phyloP scores from a whole-genome alignment of 2,797 vertebrate genomes.

The Garrulus glandarius region DNA sequence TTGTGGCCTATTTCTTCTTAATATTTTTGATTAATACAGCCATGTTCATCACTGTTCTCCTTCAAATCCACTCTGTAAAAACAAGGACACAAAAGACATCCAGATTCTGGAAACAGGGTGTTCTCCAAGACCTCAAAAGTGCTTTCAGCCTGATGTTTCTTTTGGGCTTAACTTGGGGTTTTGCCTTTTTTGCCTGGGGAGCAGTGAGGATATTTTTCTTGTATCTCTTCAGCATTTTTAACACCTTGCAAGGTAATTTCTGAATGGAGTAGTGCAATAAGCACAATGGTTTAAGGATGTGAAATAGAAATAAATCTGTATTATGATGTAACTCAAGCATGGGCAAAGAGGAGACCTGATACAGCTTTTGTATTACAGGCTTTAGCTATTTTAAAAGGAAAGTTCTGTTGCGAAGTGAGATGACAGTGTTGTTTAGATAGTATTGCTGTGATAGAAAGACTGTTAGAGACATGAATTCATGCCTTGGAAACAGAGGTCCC shows the following conservation, averaged over 20 bases:
- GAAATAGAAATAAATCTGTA: not conserved
- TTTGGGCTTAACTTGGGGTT: constrained; percentile 86
- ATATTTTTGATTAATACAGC: constrained; percentile 81
- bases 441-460: not conserved
- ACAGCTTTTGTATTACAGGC: not conserved
- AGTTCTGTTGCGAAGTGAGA: not conserved
- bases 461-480: not conserved
- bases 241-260: constrained; percentile 86
- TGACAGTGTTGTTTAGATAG: not conserved
- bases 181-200: constrained; percentile 85
- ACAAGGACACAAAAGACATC: constrained; percentile 65
- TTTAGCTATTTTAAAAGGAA: not conserved
- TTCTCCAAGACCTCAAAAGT: constrained; percentile 79
- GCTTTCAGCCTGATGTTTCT: constrained; percentile 84
- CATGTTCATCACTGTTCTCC: constrained; percentile 83
- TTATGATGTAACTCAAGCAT: not conserved
- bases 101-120: not conserved
- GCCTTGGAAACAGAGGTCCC: not conserved
- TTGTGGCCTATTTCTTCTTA: constrained; percentile 81
- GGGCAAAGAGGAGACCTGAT: not conserved
- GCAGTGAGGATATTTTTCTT: constrained; percentile 75
- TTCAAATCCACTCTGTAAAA: constrained; percentile 81
- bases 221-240: constrained; percentile 87
- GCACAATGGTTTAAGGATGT: not conserved
- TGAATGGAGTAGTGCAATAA: not conserved